phyloP scores from a whole-genome alignment of 2,797 vertebrate genomes.

The Crenuchus spilurus region DNA sequence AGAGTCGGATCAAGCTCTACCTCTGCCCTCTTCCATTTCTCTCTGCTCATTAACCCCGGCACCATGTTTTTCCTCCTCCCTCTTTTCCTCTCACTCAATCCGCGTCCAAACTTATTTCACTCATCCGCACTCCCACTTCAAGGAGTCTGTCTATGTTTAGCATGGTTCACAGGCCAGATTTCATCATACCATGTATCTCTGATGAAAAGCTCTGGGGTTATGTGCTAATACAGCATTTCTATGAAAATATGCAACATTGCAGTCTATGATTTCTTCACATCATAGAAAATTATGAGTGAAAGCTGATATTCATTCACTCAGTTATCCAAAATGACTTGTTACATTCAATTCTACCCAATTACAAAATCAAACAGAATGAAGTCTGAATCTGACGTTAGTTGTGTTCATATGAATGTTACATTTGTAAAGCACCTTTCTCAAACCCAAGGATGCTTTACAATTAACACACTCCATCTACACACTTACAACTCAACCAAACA shows the following conservation, averaged over 20 bases:
- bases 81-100: slow-evolving; percentile 13
- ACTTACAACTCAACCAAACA: no score
- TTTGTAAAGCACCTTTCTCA: no score
- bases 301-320: neutral
- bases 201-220: neutral
- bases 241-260: neutral
- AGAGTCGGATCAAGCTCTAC: slow-evolving; percentile 36
- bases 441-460: no score
- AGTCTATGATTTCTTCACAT: neutral
- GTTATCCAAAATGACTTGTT: neutral
- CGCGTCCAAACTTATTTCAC: slow-evolving; percentile 33
- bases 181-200: slow-evolving; percentile 16
- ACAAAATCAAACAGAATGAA: neutral
- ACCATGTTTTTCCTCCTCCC: slow-evolving; percentile 40
- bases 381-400: neutral
- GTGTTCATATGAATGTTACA: neutral
- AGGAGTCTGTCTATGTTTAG: slow-evolving; percentile 21
- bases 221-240: neutral
- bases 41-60: slow-evolving; percentile 50
- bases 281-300: neutral
- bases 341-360: neutral
- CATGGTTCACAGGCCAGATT: neutral
- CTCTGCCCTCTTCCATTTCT: slow-evolving; percentile 48
- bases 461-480: no score
- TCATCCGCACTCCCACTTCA: slow-evolving; percentile 28